A percentile compares a stretch with the other conserved stretches of the same genome.
Conservation (phyloP, 2,113 vertebrate species). For the Herpailurus yagouaroundi region DNA sequence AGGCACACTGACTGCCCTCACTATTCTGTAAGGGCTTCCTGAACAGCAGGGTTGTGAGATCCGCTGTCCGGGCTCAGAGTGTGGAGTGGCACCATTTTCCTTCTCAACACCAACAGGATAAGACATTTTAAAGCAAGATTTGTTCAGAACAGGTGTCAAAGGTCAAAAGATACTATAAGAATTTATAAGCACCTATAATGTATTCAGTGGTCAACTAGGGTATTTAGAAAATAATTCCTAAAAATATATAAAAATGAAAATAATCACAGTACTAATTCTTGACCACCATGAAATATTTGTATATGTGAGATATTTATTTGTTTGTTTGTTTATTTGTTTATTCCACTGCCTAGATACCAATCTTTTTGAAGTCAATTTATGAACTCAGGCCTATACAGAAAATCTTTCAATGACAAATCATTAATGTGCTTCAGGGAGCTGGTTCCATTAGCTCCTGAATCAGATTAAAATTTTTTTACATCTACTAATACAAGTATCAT, state of each 20-base stretch:
- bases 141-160: slow-evolving; percentile 67
- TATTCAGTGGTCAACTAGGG: slow-evolving; percentile 23
- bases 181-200: slow-evolving; percentile 46
- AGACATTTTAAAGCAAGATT: slow-evolving; percentile 60
- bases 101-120: neutral
- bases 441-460: neutral
- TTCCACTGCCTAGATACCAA: neutral
- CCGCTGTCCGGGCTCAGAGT: too few species aligned
- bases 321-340: neutral
- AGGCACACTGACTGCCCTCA: too few species aligned
- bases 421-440: neutral
- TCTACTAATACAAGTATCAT: neutral
- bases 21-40: too few species aligned
- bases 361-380: neutral
- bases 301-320: neutral
- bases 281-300: neutral
- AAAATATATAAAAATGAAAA: slow-evolving; percentile 44
- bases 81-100: too few species aligned
- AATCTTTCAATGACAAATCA: slow-evolving; percentile 12
- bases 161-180: slow-evolving; percentile 63
- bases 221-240: slow-evolving; percentile 48
- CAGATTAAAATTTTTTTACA: neutral
- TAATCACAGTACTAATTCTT: slow-evolving; percentile 43
- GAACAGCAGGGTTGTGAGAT: too few species aligned
- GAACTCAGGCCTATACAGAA: neutral